Evolutionary conservation across 2,797 vertebrate genomes (phyloP), one percentile per base, ranked within the genome.

Genomic region (Eulemur albifrons): DNA sequence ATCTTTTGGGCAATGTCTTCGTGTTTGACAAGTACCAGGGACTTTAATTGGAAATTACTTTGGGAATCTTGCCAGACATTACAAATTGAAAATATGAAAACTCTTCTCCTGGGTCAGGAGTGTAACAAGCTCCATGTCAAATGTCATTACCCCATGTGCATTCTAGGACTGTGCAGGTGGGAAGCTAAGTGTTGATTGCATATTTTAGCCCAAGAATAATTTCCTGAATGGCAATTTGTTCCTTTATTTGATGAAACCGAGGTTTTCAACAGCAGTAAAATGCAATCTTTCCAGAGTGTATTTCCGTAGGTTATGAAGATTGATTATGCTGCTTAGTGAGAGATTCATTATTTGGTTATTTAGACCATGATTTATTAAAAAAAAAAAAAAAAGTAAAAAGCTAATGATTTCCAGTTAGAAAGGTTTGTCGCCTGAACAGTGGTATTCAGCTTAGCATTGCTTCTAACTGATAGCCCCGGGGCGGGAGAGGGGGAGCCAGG

Each of bases 11-110:
- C 88, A 96, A 94, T 98, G 98, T 98, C 98, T 98, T 98, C 97
- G 81, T 96, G 95, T 98, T 98, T 99, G 99, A 99, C 98, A 98
- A 99, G 98, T 99, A 98, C 98, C 97, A 98, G 98, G 98, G 93
- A 98, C 98, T 98, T 98, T 98, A 99, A 99, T 98, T 98, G 98
- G 98, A 98, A 98, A 98, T 98, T 98, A 97, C 98, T 98, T 97
- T 90, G 98, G 98, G 98, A 98, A 97, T 98, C 88, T 94, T 98
- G 98, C 98, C 99, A 99, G 98, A 98, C 98, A 90, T 98, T 98
- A 97, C 97, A 98, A 98, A 98, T 97, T 96, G 96, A 97, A 98
- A 98, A 98, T 97, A 96, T 95, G 98, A 97, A 98, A 98, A 98
- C 98, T 86, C 95, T 98, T 97, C 97, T 98, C 98, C 97, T 95